These are phyloP conservation scores for Laspeyria flexula DNA, from an alignment of 2,888 invertebrate genomes.

Conservation along the genomic window DNA sequence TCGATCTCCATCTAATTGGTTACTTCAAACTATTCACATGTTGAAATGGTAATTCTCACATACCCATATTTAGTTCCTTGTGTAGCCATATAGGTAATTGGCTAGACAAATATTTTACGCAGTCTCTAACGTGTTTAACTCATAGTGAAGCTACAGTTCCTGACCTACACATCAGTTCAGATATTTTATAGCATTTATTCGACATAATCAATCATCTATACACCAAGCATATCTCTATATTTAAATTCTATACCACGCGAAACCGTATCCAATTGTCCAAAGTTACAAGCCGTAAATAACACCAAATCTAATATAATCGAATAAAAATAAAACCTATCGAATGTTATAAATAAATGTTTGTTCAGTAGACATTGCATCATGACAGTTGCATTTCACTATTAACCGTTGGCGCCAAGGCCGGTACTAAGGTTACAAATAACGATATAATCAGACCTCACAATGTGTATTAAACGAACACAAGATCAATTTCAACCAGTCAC, in stretches of 20 bases:
- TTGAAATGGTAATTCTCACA: no score
- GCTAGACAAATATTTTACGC: not conserved
- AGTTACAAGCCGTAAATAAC: slow-evolving; percentile 7
- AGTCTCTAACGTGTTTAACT: no score
- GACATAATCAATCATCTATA: not conserved
- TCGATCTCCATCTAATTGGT: no score
- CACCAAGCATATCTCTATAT: no score
- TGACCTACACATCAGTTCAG: no score
- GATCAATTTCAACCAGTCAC: not conserved
- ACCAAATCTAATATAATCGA: slow-evolving; percentile 12
- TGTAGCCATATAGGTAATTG: not conserved
- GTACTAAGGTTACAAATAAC: slow-evolving; percentile 64
- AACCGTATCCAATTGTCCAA: slow-evolving; percentile 4
- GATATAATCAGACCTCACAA: slow-evolving; percentile 48
- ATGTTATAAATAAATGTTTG: slow-evolving; percentile 28
- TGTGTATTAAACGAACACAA: slow-evolving; percentile 15
- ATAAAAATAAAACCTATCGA: slow-evolving; percentile 23
- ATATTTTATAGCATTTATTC: not conserved
- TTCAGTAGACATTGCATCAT: slow-evolving; percentile 42
- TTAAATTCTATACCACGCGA: no score
- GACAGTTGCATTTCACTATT: slow-evolving; percentile 52
- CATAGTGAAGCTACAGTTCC: no score
- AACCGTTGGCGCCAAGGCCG: slow-evolving; percentile 60
- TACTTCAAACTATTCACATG: no score
- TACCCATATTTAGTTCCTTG: no score